A percentile compares a stretch with the other conserved stretches of the same genome.
Conservation (phyloP, 2,888 invertebrate genomes). For the Catocala nupta region DNA sequence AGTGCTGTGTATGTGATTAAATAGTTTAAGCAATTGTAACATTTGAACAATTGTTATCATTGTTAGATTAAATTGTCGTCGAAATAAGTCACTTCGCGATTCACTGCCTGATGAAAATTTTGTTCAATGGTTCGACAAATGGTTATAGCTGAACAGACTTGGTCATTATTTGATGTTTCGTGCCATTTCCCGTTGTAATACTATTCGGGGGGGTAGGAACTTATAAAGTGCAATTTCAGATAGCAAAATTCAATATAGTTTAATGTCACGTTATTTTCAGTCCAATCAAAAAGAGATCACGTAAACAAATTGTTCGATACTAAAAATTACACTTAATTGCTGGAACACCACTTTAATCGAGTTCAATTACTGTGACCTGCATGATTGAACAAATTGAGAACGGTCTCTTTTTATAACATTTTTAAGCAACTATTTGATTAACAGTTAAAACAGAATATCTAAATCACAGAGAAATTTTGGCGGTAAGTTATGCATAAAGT, state of each 20-base stretch:
- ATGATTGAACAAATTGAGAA: slow-evolving; percentile 12
- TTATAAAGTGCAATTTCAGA: too few species aligned
- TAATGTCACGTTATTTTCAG: background rate
- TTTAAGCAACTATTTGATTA: too few species aligned
- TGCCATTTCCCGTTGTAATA: too few species aligned
- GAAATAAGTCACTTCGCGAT: background rate
- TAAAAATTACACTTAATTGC: background rate
- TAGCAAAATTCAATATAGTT: too few species aligned
- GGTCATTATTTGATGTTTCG: background rate
- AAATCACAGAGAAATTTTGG: too few species aligned
- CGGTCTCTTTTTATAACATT: background rate
- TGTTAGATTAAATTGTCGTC: background rate
- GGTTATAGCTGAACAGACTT: background rate
- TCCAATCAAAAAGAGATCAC: background rate
- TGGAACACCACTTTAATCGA: background rate
- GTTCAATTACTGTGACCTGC: slow-evolving; percentile 14
- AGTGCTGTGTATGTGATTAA: too few species aligned
- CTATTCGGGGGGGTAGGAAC: too few species aligned
- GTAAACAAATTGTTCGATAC: background rate
- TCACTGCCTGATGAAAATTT: background rate
- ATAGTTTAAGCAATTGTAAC: too few species aligned
- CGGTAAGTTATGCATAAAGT: background rate
- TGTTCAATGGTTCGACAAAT: slow-evolving; percentile 5
- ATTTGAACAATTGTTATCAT: slow-evolving; percentile 2
- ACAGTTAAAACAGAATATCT: too few species aligned